A percentile compares a stretch with the other conserved stretches of the same genome.
These are phyloP conservation scores for Melospiza georgiana DNA, from an alignment of 2,113 vertebrate genomes.

Conservation along the genomic window DNA sequence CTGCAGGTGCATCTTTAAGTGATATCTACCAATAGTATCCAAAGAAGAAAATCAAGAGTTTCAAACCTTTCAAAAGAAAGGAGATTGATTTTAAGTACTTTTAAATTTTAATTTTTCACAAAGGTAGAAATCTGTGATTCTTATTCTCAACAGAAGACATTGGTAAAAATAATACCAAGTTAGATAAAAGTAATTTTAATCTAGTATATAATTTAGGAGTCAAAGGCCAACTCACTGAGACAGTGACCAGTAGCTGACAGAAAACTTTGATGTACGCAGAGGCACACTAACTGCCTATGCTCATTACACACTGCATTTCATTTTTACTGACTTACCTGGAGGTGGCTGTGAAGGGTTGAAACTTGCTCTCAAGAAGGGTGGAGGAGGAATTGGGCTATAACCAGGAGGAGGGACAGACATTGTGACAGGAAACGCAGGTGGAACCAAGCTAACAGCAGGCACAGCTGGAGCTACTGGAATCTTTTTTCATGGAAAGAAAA, in stretches of 20 bases:
- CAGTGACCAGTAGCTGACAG: background rate
- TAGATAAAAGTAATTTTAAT: background rate
- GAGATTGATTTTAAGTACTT: background rate
- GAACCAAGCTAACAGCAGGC: conserved; percentile 90
- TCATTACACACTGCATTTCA: background rate
- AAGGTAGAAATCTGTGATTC: background rate
- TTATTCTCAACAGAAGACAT: background rate
- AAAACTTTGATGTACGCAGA: background rate
- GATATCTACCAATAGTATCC: background rate
- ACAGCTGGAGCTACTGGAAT: conserved; percentile 92
- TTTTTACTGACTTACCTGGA: conserved; percentile 81
- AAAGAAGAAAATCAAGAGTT: background rate
- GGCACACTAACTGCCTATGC: background rate
- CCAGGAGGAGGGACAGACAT: conserved; percentile 97
- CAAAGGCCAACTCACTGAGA: background rate
- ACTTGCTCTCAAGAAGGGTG: conserved; percentile 88
- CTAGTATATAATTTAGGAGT: background rate
- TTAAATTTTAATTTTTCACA: background rate
- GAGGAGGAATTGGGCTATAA: conserved; percentile 87
- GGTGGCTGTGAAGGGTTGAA: conserved; percentile 96
- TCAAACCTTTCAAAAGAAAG: background rate
- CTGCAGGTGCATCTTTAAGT: background rate
- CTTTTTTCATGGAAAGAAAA: conserved; percentile 69
- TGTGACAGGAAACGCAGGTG: conserved; percentile 89
- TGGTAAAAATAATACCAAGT: background rate